Evolutionary conservation across 1,140 invertebrate species (phyloP).

Genomic region (Nomia melanderi): DNA sequence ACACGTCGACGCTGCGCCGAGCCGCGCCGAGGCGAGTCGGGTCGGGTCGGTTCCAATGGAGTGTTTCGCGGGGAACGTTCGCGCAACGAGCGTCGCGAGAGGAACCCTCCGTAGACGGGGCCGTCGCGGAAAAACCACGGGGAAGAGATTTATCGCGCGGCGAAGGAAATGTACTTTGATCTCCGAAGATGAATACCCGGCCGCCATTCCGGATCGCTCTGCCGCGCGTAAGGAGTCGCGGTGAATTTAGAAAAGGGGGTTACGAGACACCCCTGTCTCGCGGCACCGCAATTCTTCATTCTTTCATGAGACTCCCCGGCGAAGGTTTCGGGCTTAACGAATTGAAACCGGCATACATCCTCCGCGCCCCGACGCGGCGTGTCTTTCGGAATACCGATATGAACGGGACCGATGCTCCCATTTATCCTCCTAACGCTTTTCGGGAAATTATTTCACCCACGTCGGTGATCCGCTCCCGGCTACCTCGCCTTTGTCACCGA

Average conservation of each 20-base stretch:
- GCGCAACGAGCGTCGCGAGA: background rate
- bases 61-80: background rate
- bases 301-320: constrained; percentile 42
- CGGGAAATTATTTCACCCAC: background rate
- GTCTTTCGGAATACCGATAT: constrained; percentile 14
- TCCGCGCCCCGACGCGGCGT: background rate
- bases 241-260: constrained; percentile 50
- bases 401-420: background rate
- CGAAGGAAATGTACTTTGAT: constrained; percentile 52
- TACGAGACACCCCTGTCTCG: constrained; percentile 49
- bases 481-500: background rate
- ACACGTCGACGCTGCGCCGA: background rate
- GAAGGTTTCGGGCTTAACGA: constrained; percentile 35
- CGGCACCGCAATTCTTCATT: constrained; percentile 55
- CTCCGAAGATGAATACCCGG: constrained; percentile 47
- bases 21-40: no score
- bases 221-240: constrained; percentile 26
- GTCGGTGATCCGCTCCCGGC: background rate
- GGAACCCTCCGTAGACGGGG: background rate
- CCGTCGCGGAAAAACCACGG: background rate
- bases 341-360: constrained; percentile 31
- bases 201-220: constrained; percentile 35
- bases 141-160: constrained; percentile 44
- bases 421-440: background rate
- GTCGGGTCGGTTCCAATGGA: background rate